Evolutionary conservation across 2,888 invertebrate species (phyloP).

Genomic region (Pollenia amentaria): DNA sequence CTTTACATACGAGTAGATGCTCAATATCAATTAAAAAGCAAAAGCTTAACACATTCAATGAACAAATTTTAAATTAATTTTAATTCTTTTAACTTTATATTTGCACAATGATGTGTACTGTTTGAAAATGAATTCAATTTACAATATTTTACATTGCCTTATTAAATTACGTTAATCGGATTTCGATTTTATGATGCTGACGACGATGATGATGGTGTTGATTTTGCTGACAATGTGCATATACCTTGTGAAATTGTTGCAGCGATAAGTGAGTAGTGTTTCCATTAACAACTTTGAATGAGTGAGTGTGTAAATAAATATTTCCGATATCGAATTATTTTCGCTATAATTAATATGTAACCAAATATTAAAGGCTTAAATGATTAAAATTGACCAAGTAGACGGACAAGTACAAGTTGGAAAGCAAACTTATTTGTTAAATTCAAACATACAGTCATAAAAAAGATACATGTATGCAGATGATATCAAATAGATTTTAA

Average conservation of each 20-base stretch:
- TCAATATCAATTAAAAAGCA: conserved; percentile 5
- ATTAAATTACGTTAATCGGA: conserved; percentile 47
- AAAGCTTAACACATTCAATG: neutral
- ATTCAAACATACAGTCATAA: neutral
- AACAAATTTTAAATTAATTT: neutral
- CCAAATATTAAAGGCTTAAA: conserved; percentile 43
- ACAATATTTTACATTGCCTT: conserved; percentile 8
- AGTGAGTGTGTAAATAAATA: conserved; percentile 2
- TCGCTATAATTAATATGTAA: conserved; percentile 52
- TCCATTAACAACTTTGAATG: neutral
- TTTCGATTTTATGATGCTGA: conserved; percentile 11
- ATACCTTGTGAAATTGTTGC: neutral
- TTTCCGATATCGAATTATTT: conserved; percentile 28
- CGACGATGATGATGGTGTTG: neutral
- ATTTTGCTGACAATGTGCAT: neutral
- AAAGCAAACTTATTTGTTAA: conserved; percentile 2
- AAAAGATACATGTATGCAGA: conserved; percentile 10
- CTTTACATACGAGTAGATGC: too few relatives aligned
- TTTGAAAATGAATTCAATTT: conserved; percentile 21
- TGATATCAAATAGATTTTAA: neutral
- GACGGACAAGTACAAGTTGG: neutral
- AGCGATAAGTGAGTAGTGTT: neutral
- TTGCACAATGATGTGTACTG: neutral
- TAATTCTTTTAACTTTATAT: conserved; percentile 1
- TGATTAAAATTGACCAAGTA: conserved; percentile 42